These are phyloP conservation scores for Enteromius anoplus DNA, from an alignment of 2,797 vertebrate genomes.

Conservation along the genomic window DNA sequence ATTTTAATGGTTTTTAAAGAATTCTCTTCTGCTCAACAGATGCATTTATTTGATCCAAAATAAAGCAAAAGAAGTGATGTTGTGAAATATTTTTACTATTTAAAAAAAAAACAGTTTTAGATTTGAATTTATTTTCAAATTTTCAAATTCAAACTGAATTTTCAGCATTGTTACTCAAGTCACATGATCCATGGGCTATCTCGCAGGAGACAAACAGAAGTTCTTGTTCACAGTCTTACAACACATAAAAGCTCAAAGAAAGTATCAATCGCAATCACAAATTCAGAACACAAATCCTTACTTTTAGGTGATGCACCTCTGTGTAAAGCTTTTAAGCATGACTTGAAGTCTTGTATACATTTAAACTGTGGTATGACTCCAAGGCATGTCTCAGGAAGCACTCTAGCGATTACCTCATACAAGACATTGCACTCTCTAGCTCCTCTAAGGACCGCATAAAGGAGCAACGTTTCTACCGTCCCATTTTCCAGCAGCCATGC, in stretches of 20 bases:
- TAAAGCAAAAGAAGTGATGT: no score
- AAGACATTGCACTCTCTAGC: constrained; percentile 1
- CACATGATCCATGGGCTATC: background rate
- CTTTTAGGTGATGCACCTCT: background rate
- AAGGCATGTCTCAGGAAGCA: constrained; percentile 25
- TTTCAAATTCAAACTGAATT: background rate
- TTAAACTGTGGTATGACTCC: constrained; percentile 20
- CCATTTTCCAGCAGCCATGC: constrained; percentile 48
- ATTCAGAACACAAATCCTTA: constrained; percentile 7
- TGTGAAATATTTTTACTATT: no score
- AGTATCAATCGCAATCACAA: background rate
- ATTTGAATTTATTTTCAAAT: no score
- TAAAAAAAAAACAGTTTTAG: no score
- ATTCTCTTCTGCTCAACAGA: no score
- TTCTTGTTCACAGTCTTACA: background rate
- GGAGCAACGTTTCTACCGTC: constrained; percentile 15
- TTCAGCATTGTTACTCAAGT: background rate
- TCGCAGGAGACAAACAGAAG: background rate
- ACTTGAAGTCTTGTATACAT: constrained; percentile 25
- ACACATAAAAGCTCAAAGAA: constrained; percentile 1
- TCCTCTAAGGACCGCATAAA: constrained; percentile 35
- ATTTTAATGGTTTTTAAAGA: no score
- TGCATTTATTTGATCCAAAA: no score
- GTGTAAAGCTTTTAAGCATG: constrained; percentile 13
- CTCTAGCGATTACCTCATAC: background rate